A percentile compares a stretch with the other conserved stretches of the same genome.
Conservation (phyloP, 1,140 invertebrate genomes). For the Mizuhopecten yessoensis region DNA sequence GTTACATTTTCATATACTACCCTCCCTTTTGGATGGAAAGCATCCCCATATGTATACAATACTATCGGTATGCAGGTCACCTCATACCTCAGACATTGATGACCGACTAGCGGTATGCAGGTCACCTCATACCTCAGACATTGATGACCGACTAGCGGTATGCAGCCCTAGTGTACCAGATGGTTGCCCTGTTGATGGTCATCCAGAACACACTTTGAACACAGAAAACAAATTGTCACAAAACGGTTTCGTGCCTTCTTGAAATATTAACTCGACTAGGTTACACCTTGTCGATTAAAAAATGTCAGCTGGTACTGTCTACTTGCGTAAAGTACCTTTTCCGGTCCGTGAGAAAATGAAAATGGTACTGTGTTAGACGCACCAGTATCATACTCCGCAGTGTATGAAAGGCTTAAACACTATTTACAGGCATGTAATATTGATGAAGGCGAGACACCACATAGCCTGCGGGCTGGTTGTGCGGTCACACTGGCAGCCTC, state of each 20-base stretch:
- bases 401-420: too few species aligned
- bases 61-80: conserved; percentile 43
- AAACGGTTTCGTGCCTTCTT: conserved; percentile 35
- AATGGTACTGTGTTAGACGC: too few species aligned
- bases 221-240: neutral
- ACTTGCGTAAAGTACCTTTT: too few species aligned
- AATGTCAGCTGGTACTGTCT: neutral
- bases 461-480: too few species aligned
- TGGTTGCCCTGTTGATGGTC: conserved; percentile 1
- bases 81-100: neutral
- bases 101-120: neutral
- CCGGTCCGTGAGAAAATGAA: too few species aligned
- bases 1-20: conserved; percentile 47
- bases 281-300: neutral
- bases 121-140: conserved; percentile 40
- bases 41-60: conserved; percentile 51
- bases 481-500: too few species aligned
- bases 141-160: too few species aligned
- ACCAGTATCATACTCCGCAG: too few species aligned
- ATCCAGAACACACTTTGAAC: conserved; percentile 26
- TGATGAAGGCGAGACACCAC: too few species aligned
- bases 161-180: neutral
- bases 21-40: conserved; percentile 57
- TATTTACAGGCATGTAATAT: too few species aligned
- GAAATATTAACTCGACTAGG: neutral